Evolutionary conservation across 2,113 vertebrate species (phyloP).

Genomic region (Chaetura pelagica): DNA sequence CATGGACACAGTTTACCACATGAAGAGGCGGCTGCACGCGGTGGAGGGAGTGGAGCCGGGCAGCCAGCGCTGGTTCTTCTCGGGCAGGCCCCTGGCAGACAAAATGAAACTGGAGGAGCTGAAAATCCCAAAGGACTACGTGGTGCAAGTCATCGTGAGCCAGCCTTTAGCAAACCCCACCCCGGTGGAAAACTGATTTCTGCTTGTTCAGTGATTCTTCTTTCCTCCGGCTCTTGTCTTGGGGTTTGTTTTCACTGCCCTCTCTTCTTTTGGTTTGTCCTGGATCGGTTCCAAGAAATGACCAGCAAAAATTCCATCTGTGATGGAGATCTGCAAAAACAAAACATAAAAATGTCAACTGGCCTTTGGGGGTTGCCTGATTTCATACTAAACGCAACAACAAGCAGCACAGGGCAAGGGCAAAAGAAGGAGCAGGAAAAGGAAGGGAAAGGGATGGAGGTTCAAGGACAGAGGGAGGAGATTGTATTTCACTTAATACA

Average conservation of each 20-base stretch:
- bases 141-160: conserved; percentile 98
- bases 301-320: conserved; percentile 83
- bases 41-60: conserved; percentile 87
- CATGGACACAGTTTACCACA: conserved; percentile 92
- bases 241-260: conserved; percentile 71
- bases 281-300: conserved; percentile 76
- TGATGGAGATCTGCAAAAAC: conserved; percentile 81
- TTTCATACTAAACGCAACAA: background rate
- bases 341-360: conserved; percentile 7
- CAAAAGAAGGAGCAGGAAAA: background rate
- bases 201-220: conserved; percentile 1
- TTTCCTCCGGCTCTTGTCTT: conserved; percentile 43
- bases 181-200: conserved; percentile 87
- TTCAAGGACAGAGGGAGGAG: background rate
- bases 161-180: conserved; percentile 87
- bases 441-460: background rate
- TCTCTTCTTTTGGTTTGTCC: conserved; percentile 37
- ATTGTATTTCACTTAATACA: background rate
- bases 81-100: conserved; percentile 93
- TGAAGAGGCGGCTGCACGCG: conserved; percentile 92
- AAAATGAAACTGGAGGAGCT: conserved; percentile 96
- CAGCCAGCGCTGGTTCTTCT: conserved; percentile 98
- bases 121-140: conserved; percentile 98
- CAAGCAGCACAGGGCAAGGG: conserved; percentile 30
- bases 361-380: conserved; percentile 37